Conservation (phyloP, 2,888 invertebrate species). For the Exocentrus adspersus region DNA sequence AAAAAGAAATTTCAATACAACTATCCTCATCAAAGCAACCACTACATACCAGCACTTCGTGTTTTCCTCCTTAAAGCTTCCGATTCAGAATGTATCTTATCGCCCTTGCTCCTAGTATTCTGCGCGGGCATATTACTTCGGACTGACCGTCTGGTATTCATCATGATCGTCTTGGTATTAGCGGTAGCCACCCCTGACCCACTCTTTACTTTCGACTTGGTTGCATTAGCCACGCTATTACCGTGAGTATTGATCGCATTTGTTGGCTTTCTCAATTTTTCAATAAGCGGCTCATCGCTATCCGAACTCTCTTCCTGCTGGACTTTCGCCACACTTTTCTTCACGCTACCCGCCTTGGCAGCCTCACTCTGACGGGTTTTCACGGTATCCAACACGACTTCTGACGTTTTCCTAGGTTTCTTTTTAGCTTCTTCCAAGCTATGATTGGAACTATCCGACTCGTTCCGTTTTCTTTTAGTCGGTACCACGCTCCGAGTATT, state of each 20-base stretch:
- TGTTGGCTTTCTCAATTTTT: conserved; percentile 70
- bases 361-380: conserved; percentile 48
- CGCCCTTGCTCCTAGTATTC: conserved; percentile 60
- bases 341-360: conserved; percentile 48
- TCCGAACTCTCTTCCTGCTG: conserved; percentile 76
- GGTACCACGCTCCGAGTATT: conserved; percentile 35
- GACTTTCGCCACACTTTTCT: conserved; percentile 41
- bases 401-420: conserved; percentile 69
- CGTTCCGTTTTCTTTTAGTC: conserved; percentile 79
- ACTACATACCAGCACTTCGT: conserved; percentile 73
- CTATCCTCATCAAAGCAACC: too few relatives aligned
- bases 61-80: conserved; percentile 69
- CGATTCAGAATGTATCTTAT: conserved; percentile 51
- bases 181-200: conserved; percentile 38
- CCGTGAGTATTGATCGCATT: conserved; percentile 33
- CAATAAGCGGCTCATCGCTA: conserved; percentile 82
- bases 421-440: conserved; percentile 63
- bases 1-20: conserved; percentile 12
- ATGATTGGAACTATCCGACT: conserved; percentile 79
- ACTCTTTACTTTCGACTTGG: conserved; percentile 41
- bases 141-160: conserved; percentile 59
- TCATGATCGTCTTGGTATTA: conserved; percentile 42
- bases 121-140: conserved; percentile 56
- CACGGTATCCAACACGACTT: conserved; percentile 47
- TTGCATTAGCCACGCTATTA: conserved; percentile 36